These are phyloP conservation scores for Kryptopterus vitreolus DNA, from an alignment of 2,797 vertebrate genomes.

Conservation along the genomic window DNA sequence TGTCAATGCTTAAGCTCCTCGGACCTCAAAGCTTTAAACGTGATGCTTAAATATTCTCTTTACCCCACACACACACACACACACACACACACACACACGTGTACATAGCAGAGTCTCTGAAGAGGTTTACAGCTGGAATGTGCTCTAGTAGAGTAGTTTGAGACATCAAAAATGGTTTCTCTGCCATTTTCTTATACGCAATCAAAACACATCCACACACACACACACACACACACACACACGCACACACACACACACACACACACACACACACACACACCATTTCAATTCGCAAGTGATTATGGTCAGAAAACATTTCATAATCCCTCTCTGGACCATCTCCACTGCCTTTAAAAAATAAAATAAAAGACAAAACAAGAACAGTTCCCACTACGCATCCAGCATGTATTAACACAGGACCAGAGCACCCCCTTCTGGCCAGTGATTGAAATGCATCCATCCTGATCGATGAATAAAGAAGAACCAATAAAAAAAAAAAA, in stretches of 20 bases:
- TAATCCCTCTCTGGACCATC: slow-evolving; percentile 31
- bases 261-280: slow-evolving; percentile 52
- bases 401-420: slow-evolving; percentile 22
- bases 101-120: slow-evolving; percentile 2
- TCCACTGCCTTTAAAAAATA: slow-evolving; percentile 37
- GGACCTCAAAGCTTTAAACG: slow-evolving; percentile 46
- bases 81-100: not conserved
- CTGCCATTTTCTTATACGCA: slow-evolving; percentile 53
- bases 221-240: slow-evolving; percentile 55
- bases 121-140: slow-evolving; percentile 43
- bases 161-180: slow-evolving; percentile 27
- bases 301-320: slow-evolving; percentile 13
- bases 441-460: slow-evolving; percentile 26
- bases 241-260: slow-evolving; percentile 55
- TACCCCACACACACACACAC: not conserved
- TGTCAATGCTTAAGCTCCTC: slow-evolving; percentile 52
- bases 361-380: not conserved
- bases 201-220: slow-evolving; percentile 49
- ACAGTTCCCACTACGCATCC: slow-evolving; percentile 8
- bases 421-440: slow-evolving; percentile 21
- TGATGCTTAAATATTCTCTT: slow-evolving; percentile 33
- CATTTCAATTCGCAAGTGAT: slow-evolving; percentile 47
- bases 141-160: slow-evolving; percentile 40
- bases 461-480: slow-evolving; percentile 36
- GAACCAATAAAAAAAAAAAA: too few species aligned